Evolutionary conservation across 2,888 invertebrate genomes (phyloP).

Genomic region (Leucophora obtusa): DNA sequence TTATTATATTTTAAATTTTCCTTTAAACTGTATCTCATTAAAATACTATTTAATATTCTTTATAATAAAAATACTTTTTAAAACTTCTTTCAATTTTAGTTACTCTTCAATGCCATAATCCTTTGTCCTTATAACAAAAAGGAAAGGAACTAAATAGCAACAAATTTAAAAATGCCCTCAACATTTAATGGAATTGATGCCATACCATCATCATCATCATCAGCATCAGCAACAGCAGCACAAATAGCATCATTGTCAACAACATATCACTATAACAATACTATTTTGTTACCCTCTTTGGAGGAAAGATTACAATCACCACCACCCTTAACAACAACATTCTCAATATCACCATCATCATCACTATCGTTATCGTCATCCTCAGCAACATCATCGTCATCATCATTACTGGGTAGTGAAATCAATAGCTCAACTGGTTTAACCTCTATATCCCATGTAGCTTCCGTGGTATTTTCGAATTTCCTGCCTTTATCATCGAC

Average conservation of each 20-base stretch:
- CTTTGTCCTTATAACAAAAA: conserved; percentile 46
- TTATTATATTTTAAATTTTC: too few relatives aligned
- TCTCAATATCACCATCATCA: conserved; percentile 16
- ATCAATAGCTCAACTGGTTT: conserved; percentile 64
- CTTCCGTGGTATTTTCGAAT: conserved; percentile 67
- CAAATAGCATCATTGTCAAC: conserved; percentile 57
- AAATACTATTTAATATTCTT: not conserved
- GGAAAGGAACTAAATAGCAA: conserved; percentile 46
- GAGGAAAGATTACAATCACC: conserved; percentile 54
- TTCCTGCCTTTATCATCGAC: conserved; percentile 67
- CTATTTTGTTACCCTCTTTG: conserved; percentile 57
- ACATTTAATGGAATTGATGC: conserved; percentile 57
- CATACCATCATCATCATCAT: conserved; percentile 53
- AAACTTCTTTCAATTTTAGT: conserved; percentile 47
- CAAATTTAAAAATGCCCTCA: conserved; percentile 66
- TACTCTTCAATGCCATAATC: conserved; percentile 62
- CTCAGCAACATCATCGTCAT: conserved; percentile 39
- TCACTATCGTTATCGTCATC: conserved; percentile 41
- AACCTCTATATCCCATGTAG: conserved; percentile 63
- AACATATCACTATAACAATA: conserved; percentile 62
- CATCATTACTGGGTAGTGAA: conserved; percentile 46
- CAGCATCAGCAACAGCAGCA: conserved; percentile 65
- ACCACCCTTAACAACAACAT: conserved; percentile 28
- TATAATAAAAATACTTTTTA: not conserved
- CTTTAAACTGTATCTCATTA: too few relatives aligned